Evolutionary conservation across 1,140 invertebrate genomes (phyloP).

Genomic region (Linepithema humile): DNA sequence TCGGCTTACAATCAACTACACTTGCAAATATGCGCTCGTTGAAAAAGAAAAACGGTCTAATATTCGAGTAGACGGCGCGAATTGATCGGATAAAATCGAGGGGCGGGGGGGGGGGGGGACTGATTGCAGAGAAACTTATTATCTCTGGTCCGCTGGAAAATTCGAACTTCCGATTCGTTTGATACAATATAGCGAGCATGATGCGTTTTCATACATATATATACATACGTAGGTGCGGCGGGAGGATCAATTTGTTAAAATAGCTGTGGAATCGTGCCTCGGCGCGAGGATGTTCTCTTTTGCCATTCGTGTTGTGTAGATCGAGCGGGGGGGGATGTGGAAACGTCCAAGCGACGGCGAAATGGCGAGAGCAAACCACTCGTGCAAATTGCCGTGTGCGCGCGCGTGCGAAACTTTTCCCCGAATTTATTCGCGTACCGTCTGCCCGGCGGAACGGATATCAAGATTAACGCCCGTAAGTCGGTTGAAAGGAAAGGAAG

Average conservation of each 20-base stretch:
- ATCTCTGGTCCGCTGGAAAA: background rate
- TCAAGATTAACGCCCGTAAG: conserved; percentile 62
- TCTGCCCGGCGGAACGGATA: conserved; percentile 14
- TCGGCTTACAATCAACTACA: background rate
- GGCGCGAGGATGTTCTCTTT: conserved; percentile 19
- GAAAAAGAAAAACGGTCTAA: conserved; percentile 5
- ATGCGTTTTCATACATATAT: background rate
- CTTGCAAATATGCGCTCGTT: background rate
- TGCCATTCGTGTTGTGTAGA: conserved; percentile 31
- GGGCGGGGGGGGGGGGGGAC: background rate
- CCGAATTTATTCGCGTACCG: conserved; percentile 46
- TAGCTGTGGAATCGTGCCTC: conserved; percentile 14
- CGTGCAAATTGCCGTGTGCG: conserved; percentile 49
- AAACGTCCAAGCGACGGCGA: background rate
- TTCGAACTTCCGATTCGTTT: conserved; percentile 4
- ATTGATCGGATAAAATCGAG: background rate
- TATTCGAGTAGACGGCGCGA: background rate
- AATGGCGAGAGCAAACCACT: conserved; percentile 56
- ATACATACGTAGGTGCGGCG: background rate
- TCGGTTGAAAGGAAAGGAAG: background rate
- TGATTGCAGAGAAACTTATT: background rate
- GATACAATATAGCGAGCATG: background rate
- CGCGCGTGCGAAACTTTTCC: conserved; percentile 48
- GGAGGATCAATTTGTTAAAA: conserved; percentile 66
- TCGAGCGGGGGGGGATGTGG: background rate